Evolutionary conservation across 2,797 vertebrate species (phyloP).

Genomic region (Tapirus indicus): DNA sequence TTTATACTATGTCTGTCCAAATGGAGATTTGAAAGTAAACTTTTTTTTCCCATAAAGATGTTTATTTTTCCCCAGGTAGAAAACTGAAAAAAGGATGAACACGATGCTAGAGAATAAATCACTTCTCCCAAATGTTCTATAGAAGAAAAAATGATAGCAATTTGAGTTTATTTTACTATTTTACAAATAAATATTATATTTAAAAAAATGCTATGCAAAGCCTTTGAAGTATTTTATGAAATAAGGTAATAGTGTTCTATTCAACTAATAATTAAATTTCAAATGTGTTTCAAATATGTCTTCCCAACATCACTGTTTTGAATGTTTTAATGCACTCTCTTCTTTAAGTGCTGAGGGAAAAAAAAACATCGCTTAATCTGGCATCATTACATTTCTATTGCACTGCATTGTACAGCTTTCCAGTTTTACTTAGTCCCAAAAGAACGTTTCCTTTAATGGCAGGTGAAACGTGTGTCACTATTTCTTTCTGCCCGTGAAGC

Average conservation of each 20-base stretch:
- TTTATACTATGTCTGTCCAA: not conserved
- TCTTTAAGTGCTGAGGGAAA: not conserved
- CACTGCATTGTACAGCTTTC: not conserved
- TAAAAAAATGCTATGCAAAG: not conserved
- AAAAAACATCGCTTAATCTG: not conserved
- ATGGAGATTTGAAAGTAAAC: not conserved
- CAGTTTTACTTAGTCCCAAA: not conserved
- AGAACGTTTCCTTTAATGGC: constrained; percentile 15
- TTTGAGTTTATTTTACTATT: not conserved
- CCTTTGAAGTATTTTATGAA: constrained; percentile 34
- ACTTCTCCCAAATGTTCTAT: not conserved
- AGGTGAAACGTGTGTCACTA: constrained; percentile 25
- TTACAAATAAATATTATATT: not conserved
- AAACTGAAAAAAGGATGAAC: not conserved
- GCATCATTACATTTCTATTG: not conserved
- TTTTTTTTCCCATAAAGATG: not conserved
- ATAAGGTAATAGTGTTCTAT: not conserved
- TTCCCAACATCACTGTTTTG: not conserved
- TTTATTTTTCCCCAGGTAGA: not conserved
- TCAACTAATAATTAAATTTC: not conserved
- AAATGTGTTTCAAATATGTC: not conserved
- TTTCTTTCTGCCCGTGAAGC: constrained; percentile 26
- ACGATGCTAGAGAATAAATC: not conserved
- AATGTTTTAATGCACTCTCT: not conserved
- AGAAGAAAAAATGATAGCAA: not conserved